phyloP scores from a whole-genome alignment of 2,797 vertebrate genomes.

The Eulemur coronatus region DNA sequence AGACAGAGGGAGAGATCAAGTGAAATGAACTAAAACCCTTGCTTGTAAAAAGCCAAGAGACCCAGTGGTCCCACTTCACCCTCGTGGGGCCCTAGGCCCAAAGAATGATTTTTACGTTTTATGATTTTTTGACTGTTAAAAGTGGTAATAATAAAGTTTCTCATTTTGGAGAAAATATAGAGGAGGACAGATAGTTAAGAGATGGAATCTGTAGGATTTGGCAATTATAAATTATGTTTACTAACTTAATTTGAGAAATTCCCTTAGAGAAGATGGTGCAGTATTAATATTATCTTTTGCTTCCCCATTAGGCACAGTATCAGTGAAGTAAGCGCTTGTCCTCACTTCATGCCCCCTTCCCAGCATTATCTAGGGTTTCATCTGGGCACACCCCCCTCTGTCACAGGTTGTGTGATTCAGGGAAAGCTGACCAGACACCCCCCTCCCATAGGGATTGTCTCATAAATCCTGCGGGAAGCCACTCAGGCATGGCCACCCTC shows the following conservation, averaged over 20 bases:
- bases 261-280: background rate
- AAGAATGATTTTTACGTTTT: background rate
- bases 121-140: background rate
- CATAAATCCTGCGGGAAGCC: background rate
- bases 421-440: background rate
- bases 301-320: background rate
- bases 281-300: background rate
- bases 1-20: background rate
- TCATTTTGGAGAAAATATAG: background rate
- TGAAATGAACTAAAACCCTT: background rate
- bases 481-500: background rate
- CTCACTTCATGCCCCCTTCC: background rate
- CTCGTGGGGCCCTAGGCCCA: background rate
- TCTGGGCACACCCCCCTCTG: background rate
- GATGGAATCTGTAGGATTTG: background rate
- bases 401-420: background rate
- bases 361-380: background rate
- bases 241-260: background rate
- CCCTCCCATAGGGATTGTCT: background rate
- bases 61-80: background rate
- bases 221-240: background rate
- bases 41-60: background rate
- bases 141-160: background rate
- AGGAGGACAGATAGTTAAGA: background rate
- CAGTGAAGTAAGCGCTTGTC: background rate